Conservation (phyloP, 2,888 invertebrate genomes). For the Drosophila paracracens region DNA sequence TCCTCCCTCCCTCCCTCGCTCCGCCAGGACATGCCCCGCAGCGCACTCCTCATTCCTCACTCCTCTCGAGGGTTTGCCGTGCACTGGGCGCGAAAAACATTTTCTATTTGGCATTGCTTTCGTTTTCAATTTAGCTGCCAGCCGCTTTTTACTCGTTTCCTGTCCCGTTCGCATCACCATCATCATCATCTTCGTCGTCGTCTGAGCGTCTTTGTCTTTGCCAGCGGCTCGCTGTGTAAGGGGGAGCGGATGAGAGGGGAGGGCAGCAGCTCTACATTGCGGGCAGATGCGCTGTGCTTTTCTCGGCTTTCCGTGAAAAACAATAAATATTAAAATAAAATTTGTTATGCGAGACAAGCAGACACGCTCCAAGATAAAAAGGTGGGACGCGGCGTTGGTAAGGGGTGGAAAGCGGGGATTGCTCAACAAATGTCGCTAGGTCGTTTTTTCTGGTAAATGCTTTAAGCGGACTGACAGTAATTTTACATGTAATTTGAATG, state of each 20-base stretch:
- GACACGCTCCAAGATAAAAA: constrained; percentile 44
- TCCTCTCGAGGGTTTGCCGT: neutral
- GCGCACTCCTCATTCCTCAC: neutral
- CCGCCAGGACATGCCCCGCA: neutral
- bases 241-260: neutral
- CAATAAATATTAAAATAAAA: constrained; percentile 79
- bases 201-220: constrained; percentile 32
- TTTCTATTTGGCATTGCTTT: constrained; percentile 79
- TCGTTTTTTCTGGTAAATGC: constrained; percentile 56
- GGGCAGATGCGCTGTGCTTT: constrained; percentile 58
- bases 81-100: constrained; percentile 63
- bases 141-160: constrained; percentile 34
- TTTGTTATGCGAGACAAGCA: constrained; percentile 69
- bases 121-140: constrained; percentile 74
- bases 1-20: neutral
- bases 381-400: neutral
- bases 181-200: constrained; percentile 3
- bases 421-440: constrained; percentile 46
- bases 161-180: constrained; percentile 14
- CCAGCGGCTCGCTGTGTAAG: constrained; percentile 28
- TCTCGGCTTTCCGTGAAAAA: constrained; percentile 72
- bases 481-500: constrained; percentile 75
- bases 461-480: constrained; percentile 71
- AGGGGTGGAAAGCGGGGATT: neutral
- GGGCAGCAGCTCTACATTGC: neutral